phyloP scores from a whole-genome alignment of 2,797 vertebrate species.

The Melanotaenia maccullochi region DNA sequence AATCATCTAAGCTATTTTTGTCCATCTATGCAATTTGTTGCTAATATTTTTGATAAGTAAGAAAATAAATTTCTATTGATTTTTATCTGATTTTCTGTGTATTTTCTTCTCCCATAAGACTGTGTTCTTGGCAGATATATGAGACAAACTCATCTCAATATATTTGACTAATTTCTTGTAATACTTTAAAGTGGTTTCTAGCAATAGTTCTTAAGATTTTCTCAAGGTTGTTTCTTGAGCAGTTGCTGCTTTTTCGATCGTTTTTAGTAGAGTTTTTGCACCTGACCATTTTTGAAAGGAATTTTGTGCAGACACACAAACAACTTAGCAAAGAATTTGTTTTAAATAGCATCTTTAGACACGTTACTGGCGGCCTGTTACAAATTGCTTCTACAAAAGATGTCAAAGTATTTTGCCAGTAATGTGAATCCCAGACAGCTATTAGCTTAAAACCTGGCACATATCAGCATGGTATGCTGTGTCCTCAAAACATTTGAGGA shows the following conservation, averaged over 20 bases:
- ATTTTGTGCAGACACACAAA: no score
- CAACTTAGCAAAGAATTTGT: neutral
- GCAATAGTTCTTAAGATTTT: no score
- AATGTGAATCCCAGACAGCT: no score
- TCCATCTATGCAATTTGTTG: conserved; percentile 82
- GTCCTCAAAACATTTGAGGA: no score
- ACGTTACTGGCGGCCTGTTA: neutral
- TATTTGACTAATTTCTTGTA: no score
- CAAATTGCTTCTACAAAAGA: neutral
- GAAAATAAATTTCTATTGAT: conserved; percentile 80
- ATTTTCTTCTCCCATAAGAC: neutral
- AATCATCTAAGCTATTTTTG: conserved; percentile 62
- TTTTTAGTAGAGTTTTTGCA: neutral
- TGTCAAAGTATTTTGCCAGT: no score
- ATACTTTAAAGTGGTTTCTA: no score
- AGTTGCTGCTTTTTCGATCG: neutral
- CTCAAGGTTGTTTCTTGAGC: no score
- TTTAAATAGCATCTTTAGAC: neutral
- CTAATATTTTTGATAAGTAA: conserved; percentile 81
- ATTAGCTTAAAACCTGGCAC: no score
- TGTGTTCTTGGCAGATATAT: neutral
- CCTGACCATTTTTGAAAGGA: no score
- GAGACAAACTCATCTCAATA: no score
- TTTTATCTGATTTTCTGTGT: conserved; percentile 50
- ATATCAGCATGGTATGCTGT: no score